Evolutionary conservation across 2,113 vertebrate genomes (phyloP).

Genomic region (Pipra filicauda): DNA sequence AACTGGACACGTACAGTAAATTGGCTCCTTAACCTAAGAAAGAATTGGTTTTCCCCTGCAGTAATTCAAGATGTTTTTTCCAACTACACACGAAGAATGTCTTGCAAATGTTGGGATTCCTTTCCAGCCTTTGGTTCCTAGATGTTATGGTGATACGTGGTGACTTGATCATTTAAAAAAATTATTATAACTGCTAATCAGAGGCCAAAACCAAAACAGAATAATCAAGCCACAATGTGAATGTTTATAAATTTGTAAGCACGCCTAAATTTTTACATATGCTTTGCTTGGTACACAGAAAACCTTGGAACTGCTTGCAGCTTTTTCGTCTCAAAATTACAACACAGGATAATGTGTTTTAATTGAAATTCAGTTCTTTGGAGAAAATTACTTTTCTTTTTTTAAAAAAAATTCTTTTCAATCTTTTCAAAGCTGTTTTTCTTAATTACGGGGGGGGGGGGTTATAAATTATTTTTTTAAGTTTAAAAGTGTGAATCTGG

Average conservation of each 20-base stretch:
- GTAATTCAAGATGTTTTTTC: neutral
- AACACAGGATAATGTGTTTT: accelerated
- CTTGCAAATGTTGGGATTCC: neutral
- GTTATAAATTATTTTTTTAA: neutral
- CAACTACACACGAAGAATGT: neutral
- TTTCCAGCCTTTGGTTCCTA: neutral
- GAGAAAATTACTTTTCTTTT: neutral
- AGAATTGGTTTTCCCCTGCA: neutral
- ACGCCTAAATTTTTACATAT: neutral
- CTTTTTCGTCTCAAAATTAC: neutral
- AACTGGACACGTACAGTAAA: neutral
- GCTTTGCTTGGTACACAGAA: neutral
- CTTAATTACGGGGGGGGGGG: neutral
- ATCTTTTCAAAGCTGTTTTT: neutral
- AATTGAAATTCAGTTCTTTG: neutral
- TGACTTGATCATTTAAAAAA: neutral
- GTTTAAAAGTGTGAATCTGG: neutral
- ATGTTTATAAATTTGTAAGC: neutral
- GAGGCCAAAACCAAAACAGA: neutral
- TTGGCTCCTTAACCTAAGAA: neutral
- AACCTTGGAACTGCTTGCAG: neutral
- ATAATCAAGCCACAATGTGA: neutral
- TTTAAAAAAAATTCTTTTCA: neutral
- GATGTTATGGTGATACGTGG: neutral
- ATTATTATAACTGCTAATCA: neutral